Percentiles rank a stretch among this genome's conserved stretches.
Evolutionary conservation across 2,113 vertebrate species (phyloP).

Genomic region (Circaetus cinerascens): DNA sequence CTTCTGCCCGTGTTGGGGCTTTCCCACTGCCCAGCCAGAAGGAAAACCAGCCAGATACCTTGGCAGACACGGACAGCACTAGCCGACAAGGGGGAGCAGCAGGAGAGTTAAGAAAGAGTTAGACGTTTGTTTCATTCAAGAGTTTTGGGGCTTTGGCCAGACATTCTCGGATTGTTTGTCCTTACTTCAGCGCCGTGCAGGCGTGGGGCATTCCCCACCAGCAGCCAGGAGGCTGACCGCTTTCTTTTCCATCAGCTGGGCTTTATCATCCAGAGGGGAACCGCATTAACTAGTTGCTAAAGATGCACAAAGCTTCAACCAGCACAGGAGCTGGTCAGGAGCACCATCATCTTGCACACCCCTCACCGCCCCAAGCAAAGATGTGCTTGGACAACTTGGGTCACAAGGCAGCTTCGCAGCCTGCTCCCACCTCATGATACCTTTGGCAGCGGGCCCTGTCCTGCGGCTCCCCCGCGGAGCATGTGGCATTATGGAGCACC

Average conservation of each 20-base stretch:
- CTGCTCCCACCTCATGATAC: neutral
- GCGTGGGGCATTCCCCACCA: neutral
- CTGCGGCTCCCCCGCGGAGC: fast-evolving
- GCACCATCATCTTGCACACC: neutral
- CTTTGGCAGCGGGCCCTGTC: fast-evolving
- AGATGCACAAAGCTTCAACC: neutral
- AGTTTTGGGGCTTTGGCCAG: neutral
- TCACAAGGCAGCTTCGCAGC: neutral
- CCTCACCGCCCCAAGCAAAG: neutral
- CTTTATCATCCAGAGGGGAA: neutral
- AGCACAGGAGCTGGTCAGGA: neutral
- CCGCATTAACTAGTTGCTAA: neutral
- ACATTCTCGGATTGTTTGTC: neutral
- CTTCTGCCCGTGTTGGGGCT: fast-evolving
- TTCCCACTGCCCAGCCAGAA: neutral
- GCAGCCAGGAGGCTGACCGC: fast-evolving
- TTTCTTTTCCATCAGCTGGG: neutral
- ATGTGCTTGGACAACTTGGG: neutral
- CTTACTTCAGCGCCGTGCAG: neutral
- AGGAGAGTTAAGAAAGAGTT: neutral
- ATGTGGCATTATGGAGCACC: fast-evolving
- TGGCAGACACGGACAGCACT: neutral
- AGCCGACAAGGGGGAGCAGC: neutral
- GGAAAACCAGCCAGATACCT: neutral
- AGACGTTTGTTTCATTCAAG: neutral